Base-by-base conservation (phyloP, 2,113 vertebrate genomes). In the Bujurquina vittata region DNA sequence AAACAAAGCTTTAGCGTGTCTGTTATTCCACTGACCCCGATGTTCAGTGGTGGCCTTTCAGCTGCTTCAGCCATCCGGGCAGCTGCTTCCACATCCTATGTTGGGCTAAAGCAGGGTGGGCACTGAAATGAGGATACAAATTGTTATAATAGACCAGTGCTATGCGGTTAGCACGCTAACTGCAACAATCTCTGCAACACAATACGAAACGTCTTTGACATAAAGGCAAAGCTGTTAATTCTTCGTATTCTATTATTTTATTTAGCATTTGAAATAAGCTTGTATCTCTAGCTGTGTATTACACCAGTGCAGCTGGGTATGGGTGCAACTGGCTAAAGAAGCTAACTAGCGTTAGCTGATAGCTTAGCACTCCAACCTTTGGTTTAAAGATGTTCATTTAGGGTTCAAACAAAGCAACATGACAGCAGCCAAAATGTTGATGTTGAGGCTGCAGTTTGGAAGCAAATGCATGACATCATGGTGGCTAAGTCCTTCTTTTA, bases 31-130 rank as follows among this genome's bases (percentile, higher is more conserved):
- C 4, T 3, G 11, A 14, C 14, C 11, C 11, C 14, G 40, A 4
- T 43, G 22, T 0, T 46, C 22, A 46, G 2, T 18, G 15, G 63
- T 11, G 46, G 63, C 0, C 29, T 29, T 12, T 69, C 63, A 69
- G 0, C 0, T 20, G 15, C 23, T 49, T 11, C 0, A 20, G 22
- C 63, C 40, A 67, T 22, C 15, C 0, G 26, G 1, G 15, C 37
- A 67, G 5, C 0, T 1, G 15, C 43, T 15, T 67, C 4, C 46
- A 46, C 17, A 46, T 67, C 3, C 3, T 26, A 67, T 46, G 43
- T 46, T 46, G 1, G 14, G 0, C 37, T 67, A 10, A 18, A 22
- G 22, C 15, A 1, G 22, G 49, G 0, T 1, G 22, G 22, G 49
- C 26, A 40, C 63, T 69, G 63, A 69, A 69, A 10, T 10, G 40